phyloP scores from a whole-genome alignment of 2,113 vertebrate species.

The Chionomys nivalis region DNA sequence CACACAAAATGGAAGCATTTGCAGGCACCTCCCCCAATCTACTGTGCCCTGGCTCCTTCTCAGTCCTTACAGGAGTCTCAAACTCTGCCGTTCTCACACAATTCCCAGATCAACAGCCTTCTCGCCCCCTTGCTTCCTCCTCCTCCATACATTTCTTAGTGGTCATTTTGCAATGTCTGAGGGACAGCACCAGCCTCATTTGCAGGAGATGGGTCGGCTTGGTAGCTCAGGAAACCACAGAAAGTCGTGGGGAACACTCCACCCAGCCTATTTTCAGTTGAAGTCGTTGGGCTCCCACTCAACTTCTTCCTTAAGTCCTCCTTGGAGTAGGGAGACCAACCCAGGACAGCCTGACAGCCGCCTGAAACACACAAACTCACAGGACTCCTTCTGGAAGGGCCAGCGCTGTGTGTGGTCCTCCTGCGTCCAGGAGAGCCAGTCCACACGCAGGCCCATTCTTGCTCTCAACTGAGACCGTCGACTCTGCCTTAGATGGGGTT shows the following conservation, averaged over 20 bases:
- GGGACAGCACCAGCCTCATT: background rate
- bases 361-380: background rate
- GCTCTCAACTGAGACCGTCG: background rate
- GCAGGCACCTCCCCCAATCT: constrained; percentile 63
- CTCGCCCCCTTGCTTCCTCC: background rate
- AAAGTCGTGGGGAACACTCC: background rate
- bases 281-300: background rate
- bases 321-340: background rate
- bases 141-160: background rate
- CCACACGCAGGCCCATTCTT: background rate
- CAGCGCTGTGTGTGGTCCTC: background rate
- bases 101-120: constrained; percentile 12
- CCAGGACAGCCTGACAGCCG: background rate
- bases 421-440: background rate
- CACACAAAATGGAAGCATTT: constrained; percentile 75
- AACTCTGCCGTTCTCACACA: background rate
- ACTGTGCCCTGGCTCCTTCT: constrained; percentile 59
- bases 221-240: background rate
- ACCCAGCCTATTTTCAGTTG: background rate
- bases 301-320: background rate
- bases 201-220: constrained; percentile 19
- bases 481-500: background rate
- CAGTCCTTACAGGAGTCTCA: constrained; percentile 50
- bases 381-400: background rate
- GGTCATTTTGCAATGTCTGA: background rate